Base-by-base conservation (phyloP, 2,797 vertebrate species). In the Clarias fuscus region DNA sequence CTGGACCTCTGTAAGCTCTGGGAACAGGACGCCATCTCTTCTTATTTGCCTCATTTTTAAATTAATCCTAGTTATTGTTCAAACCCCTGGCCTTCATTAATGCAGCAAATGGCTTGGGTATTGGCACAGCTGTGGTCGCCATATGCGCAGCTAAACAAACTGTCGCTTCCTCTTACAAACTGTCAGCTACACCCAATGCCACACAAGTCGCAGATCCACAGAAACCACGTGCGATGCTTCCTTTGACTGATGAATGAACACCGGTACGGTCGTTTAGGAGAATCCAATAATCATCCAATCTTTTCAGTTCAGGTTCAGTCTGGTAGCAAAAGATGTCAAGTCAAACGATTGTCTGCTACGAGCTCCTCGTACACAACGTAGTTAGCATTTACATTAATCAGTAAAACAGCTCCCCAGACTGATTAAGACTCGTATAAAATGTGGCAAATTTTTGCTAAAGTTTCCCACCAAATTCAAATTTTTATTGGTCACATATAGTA, bases 201-300 rank as follows among this genome's bases (percentile, higher is more conserved):
- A 65, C 59, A 58, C 13, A 53, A 70, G 56, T 72, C 58, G 48
- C 73, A 43, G 91, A 87, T 86, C 90, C 87, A 53, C 82, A 88
- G 78, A 87, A 87, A 87, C 88, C 85, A 89, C 85, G 90, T 89
- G 87, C 86, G 86, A 92, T 90, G 87, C 89, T 88, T 85, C 83
- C 64, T 22, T 53, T 92, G 91, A 93, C 90, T 91, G 91, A 94
- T 91, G 92, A 93, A 87, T 87, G 90, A 73, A 89, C 89, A 92
- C 92, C 93, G 89, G 90, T 81, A 81, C 86, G 90, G 91, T 91
- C 91, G 88, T 90, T 91, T 88, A 79, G 86, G 56, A 86, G 67
- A 83, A 72, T 43, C 72, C 7, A 30, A 30, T 78, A 59, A 58
- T 78, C 56, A 85, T 27, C 67, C 62, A 17, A 2, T 77, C 75